phyloP scores from a whole-genome alignment of 2,113 vertebrate genomes.

The Numida meleagris region DNA sequence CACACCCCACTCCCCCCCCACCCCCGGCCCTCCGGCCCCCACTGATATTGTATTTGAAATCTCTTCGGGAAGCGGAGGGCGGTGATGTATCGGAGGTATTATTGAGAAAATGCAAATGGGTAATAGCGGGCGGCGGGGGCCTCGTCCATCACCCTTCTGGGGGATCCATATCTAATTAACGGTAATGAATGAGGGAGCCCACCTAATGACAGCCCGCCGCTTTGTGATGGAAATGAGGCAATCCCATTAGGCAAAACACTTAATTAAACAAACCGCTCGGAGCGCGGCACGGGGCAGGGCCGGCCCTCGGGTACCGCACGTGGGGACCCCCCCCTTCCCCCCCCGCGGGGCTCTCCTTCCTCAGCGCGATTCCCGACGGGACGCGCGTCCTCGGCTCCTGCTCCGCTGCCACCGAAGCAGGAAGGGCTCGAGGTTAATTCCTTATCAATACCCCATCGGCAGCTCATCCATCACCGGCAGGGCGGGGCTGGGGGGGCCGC shows the following conservation, averaged over 20 bases:
- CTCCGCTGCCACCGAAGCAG: slow-evolving; percentile 77
- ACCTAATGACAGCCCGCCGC: slow-evolving; percentile 74
- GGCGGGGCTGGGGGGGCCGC: neutral
- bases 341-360: neutral
- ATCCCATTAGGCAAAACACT: slow-evolving; percentile 79
- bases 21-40: neutral
- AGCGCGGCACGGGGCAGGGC: slow-evolving; percentile 1
- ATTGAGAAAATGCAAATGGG: slow-evolving; percentile 83
- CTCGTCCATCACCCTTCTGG: slow-evolving; percentile 82
- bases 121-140: slow-evolving; percentile 78
- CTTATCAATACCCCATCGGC: slow-evolving; percentile 83
- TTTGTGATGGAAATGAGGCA: slow-evolving; percentile 81
- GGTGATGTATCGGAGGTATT: slow-evolving; percentile 73
- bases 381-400: slow-evolving; percentile 21
- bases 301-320: neutral
- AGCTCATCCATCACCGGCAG: slow-evolving; percentile 79
- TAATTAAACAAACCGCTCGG: slow-evolving; percentile 77
- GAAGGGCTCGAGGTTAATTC: slow-evolving; percentile 84
- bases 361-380: too few relatives aligned
- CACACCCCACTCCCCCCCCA: neutral
- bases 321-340: neutral
- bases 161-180: slow-evolving; percentile 86
- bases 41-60: slow-evolving; percentile 77
- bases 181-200: slow-evolving; percentile 79
- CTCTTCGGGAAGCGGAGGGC: slow-evolving; percentile 62